Evolutionary conservation across 2,888 invertebrate species (phyloP).

Genomic region (Chouioia cunea): DNA sequence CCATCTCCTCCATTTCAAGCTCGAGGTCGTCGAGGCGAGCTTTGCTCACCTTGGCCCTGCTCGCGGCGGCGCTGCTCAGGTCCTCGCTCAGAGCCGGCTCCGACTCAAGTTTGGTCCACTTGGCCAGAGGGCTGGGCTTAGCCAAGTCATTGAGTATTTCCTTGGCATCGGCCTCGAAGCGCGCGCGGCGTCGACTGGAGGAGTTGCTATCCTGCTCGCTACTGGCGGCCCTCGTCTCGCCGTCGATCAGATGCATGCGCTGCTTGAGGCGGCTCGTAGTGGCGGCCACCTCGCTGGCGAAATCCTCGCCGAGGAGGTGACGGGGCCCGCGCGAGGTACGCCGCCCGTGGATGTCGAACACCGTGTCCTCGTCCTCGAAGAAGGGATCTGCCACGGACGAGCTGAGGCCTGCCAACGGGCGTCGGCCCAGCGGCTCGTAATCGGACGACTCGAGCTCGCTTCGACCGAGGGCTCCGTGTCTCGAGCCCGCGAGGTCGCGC

Average conservation of each 20-base stretch:
- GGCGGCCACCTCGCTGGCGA: constrained; percentile 69
- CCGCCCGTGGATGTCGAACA: constrained; percentile 76
- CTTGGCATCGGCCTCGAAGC: constrained; percentile 21
- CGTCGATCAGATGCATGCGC: constrained; percentile 70
- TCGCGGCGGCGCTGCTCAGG: constrained; percentile 73
- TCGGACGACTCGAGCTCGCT: constrained; percentile 60
- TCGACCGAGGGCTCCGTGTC: constrained; percentile 59
- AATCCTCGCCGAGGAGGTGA: constrained; percentile 62
- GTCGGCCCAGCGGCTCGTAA: neutral
- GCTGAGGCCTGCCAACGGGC: no score
- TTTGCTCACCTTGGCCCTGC: constrained; percentile 76
- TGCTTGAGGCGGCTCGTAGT: constrained; percentile 69
- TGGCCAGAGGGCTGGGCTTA: constrained; percentile 71
- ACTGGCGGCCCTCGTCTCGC: constrained; percentile 57
- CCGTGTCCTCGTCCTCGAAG: constrained; percentile 1
- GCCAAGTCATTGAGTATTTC: constrained; percentile 63
- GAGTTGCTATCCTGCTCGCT: constrained; percentile 52
- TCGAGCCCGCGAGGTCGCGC: constrained; percentile 64
- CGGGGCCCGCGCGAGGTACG: constrained; percentile 66
- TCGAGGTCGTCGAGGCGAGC: constrained; percentile 80
- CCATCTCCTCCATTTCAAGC: constrained; percentile 81
- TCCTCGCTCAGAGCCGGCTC: constrained; percentile 69
- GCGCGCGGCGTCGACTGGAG: constrained; percentile 62
- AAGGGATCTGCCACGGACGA: no score
- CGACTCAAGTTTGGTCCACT: constrained; percentile 74